phyloP scores from a whole-genome alignment of 2,888 invertebrate genomes.

The Spodoptera picta region DNA sequence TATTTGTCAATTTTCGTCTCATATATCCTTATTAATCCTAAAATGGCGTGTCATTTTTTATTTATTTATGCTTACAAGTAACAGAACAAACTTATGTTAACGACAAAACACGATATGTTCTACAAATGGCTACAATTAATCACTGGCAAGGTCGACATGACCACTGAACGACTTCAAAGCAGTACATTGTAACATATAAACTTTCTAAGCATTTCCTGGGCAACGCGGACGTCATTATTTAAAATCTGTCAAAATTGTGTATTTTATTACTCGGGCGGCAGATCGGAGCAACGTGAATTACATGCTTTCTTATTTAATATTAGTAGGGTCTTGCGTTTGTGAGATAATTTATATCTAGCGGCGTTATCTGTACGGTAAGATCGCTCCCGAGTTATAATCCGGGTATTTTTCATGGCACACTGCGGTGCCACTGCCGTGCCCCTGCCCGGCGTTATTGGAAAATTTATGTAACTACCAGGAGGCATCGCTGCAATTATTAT shows the following conservation, averaged over 20 bases:
- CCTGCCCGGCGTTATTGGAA: conserved; percentile 70
- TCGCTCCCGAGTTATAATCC: conserved; percentile 87
- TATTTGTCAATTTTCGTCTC: conserved; percentile 36
- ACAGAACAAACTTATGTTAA: conserved; percentile 49
- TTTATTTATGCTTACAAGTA: conserved; percentile 43
- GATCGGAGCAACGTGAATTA: conserved; percentile 86
- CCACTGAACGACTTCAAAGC: conserved; percentile 74
- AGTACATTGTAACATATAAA: conserved; percentile 71
- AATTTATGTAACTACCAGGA: conserved; percentile 81
- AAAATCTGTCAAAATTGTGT: conserved; percentile 87
- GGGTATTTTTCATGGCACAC: conserved; percentile 85
- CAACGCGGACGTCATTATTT: conserved; percentile 86
- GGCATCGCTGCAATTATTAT: conserved; percentile 81
- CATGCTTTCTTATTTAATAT: conserved; percentile 88
- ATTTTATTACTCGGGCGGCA: conserved; percentile 83
- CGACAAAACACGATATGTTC: conserved; percentile 55
- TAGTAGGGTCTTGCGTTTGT: conserved; percentile 86
- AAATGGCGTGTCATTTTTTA: conserved; percentile 46
- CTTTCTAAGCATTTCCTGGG: conserved; percentile 86
- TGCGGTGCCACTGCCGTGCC: conserved; percentile 62
- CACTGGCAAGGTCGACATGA: conserved; percentile 69
- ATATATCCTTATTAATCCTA: conserved; percentile 49
- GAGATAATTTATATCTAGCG: conserved; percentile 85
- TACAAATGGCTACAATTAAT: conserved; percentile 65
- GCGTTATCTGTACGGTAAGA: conserved; percentile 81